A percentile compares a stretch with the other conserved stretches of the same genome.
Conservation (phyloP, 2,888 invertebrate species). For the Acrobasis repandana region DNA sequence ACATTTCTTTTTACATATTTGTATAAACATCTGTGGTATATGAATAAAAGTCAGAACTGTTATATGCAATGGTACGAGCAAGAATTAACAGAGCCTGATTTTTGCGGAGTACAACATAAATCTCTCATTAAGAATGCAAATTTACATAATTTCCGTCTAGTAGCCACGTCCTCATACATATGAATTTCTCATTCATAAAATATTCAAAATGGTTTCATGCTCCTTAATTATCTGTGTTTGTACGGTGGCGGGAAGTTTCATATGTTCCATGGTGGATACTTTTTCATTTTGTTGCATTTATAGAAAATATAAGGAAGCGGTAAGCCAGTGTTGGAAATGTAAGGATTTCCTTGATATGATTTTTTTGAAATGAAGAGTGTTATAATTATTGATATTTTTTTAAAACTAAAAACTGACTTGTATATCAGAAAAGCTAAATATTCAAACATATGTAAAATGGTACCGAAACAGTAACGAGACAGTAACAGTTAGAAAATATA, state of each 20-base stretch:
- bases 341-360: too few relatives aligned
- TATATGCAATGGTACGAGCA: not conserved
- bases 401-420: too few relatives aligned
- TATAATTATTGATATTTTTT: too few relatives aligned
- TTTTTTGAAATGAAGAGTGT: not conserved
- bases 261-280: constrained; percentile 43
- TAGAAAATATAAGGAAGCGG: not conserved
- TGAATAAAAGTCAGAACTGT: not conserved
- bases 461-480: too few relatives aligned
- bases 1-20: not conserved
- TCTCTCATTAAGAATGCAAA: constrained; percentile 74
- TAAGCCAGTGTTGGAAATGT: too few relatives aligned
- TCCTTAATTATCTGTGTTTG: constrained; percentile 79
- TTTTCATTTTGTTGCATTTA: constrained; percentile 11
- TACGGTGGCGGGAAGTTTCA: constrained; percentile 64
- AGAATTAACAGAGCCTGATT: constrained; percentile 8
- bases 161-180: constrained; percentile 78
- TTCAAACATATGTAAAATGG: too few relatives aligned
- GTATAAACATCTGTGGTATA: not conserved
- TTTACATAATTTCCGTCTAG: constrained; percentile 72
- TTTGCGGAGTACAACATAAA: constrained; percentile 43
- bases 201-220: constrained; percentile 80
- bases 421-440: too few relatives aligned
- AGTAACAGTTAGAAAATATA: too few relatives aligned
- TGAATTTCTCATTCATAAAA: constrained; percentile 75